phyloP scores from a whole-genome alignment of 2,113 vertebrate genomes.

The Zosterops pallidus region DNA sequence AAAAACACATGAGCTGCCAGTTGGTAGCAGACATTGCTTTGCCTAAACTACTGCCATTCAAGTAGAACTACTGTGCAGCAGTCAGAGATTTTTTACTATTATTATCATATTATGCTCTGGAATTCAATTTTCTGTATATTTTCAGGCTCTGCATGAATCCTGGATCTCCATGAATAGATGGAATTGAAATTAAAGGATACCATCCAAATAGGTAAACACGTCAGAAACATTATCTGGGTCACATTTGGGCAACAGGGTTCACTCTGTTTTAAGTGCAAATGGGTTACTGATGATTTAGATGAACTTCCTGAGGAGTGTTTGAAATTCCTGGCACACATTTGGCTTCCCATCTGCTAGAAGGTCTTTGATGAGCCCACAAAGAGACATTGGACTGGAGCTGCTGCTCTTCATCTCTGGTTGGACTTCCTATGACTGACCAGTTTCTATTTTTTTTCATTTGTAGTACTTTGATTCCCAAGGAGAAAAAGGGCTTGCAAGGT shows the following conservation, averaged over 20 bases:
- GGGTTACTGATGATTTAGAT: constrained; percentile 45
- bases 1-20: background rate
- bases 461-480: background rate
- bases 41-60: background rate
- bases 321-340: constrained; percentile 53
- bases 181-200: constrained; percentile 13
- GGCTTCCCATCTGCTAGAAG: constrained; percentile 56
- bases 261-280: constrained; percentile 65
- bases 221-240: constrained; percentile 62
- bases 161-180: background rate
- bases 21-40: rapidly evolving
- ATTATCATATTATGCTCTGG: background rate
- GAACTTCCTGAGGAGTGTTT: constrained; percentile 59
- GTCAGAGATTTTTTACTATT: background rate
- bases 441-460: background rate
- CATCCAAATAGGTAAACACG: constrained; percentile 20
- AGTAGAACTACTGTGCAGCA: background rate
- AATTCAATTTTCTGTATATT: background rate
- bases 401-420: background rate
- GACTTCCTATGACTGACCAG: background rate
- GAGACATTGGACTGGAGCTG: background rate
- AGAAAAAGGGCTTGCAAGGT: background rate
- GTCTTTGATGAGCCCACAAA: constrained; percentile 51
- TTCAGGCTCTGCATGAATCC: constrained; percentile 19
- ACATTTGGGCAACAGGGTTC: constrained; percentile 44